Conservation (phyloP, 2,797 vertebrate genomes). For the Tadarida brasiliensis region DNA sequence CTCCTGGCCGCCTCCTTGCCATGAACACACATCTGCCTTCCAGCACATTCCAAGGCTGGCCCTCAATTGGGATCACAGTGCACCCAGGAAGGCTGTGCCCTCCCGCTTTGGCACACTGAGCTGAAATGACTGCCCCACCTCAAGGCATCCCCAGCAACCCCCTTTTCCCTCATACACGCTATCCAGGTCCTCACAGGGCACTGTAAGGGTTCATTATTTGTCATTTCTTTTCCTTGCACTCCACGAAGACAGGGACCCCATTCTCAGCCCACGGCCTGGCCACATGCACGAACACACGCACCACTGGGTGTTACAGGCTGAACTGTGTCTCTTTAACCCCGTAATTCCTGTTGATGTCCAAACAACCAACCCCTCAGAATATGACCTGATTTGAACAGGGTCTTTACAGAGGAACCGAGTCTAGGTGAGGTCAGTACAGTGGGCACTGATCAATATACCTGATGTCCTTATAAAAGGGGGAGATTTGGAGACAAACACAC, state of each 20-base stretch:
- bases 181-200: too few relatives aligned
- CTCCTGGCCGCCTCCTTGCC: not conserved
- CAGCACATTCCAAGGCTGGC: not conserved
- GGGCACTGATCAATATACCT: not conserved
- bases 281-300: accelerated
- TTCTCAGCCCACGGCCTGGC: not conserved
- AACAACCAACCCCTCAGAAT: not conserved
- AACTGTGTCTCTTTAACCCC: not conserved
- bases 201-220: not conserved
- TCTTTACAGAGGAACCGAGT: not conserved
- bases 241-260: accelerated
- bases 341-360: not conserved
- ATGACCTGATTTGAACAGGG: not conserved
- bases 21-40: accelerated
- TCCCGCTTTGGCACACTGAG: not conserved
- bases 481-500: not conserved
- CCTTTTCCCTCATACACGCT: accelerated
- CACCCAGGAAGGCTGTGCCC: not conserved
- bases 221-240: not conserved
- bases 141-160: not conserved
- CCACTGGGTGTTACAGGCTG: not conserved
- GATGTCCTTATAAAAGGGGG: not conserved
- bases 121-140: not conserved
- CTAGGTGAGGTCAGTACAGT: not conserved
- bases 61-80: not conserved